Conservation (phyloP, 1,140 invertebrate species). For the Zaprionus capensis region DNA sequence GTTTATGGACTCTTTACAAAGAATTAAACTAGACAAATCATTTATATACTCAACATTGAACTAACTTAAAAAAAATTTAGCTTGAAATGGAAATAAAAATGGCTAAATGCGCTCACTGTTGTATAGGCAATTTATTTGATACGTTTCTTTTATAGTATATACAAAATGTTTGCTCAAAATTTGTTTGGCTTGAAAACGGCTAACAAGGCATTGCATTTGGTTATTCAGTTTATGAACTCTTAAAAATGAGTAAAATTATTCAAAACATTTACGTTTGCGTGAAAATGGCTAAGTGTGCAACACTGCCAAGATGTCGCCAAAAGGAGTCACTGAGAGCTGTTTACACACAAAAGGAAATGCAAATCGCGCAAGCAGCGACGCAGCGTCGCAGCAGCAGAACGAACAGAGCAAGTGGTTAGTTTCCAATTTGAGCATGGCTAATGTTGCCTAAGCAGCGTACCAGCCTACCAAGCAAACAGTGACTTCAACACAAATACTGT, state of each 20-base stretch:
- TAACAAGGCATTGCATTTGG: too few species aligned
- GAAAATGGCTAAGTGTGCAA: not conserved
- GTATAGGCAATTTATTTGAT: too few species aligned
- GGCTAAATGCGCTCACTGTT: too few species aligned
- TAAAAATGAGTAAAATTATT: too few species aligned
- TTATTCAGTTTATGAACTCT: too few species aligned
- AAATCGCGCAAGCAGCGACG: not conserved
- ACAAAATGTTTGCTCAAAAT: not conserved
- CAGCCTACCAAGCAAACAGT: not conserved
- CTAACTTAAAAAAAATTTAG: too few species aligned
- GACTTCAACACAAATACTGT: conserved; percentile 9
- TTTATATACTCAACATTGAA: too few species aligned
- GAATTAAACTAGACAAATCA: too few species aligned
- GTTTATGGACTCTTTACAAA: too few species aligned
- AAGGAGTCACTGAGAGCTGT: not conserved
- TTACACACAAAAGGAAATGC: conserved; percentile 1
- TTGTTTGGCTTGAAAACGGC: not conserved
- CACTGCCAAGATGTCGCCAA: not conserved
- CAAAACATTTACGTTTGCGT: too few species aligned
- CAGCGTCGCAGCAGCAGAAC: not conserved
- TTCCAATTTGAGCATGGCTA: conserved; percentile 25
- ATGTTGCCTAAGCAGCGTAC: conserved; percentile 11
- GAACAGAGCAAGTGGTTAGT: conserved; percentile 19
- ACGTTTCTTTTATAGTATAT: too few species aligned
- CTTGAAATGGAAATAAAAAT: not conserved